Evolutionary conservation across 2,888 invertebrate genomes (phyloP), one percentile per base, ranked within the genome.

Genomic region (Conus canariensis): DNA sequence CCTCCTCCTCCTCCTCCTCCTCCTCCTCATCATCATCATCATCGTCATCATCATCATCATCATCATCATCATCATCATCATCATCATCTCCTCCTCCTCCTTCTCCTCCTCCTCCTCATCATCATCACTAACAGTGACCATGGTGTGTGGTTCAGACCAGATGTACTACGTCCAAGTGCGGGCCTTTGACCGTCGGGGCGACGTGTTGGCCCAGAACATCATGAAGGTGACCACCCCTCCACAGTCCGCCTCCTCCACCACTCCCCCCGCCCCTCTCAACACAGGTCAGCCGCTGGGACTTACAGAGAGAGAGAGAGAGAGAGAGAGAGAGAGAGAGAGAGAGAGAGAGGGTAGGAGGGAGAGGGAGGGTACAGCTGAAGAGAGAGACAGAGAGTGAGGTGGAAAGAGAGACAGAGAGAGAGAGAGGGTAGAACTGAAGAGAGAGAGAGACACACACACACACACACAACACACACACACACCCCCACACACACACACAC

Each of bases 91-190:
- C 10, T n/a, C 19, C 10, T 77, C 25, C 25, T 77, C 77, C 25
- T 45, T 16, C 10, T 5, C 6, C 5, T 5, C 45, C 8, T 14
- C 80, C 30, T 80, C 45, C 7, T 77, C 77, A 77, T 77, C 45
- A 80, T 80, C 80, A 80, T 80, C 80, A 80, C 45, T 45, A 80
- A 74, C 10, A 7, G n/a, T n/a, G n/a, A 74, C 10, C 74, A 74
- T n/a, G 45, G 45, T 45, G 45, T 45, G 19, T 70, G 70, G 16
- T 7, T 88, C 64, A 89, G 89, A 30, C 16, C 74, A 83, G n/a
- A 4, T 59, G 8, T 89, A 89, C 64, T 89, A 74, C 85, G 89
- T 89, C 16, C 85, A 85, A 25, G 30, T 89, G 45, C 85, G 89
- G 19, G 89, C 89, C 10, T 89, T 89, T 30, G 85, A 89, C 59